Conservation (phyloP, 2,113 vertebrate species). For the Hucho hucho region DNA sequence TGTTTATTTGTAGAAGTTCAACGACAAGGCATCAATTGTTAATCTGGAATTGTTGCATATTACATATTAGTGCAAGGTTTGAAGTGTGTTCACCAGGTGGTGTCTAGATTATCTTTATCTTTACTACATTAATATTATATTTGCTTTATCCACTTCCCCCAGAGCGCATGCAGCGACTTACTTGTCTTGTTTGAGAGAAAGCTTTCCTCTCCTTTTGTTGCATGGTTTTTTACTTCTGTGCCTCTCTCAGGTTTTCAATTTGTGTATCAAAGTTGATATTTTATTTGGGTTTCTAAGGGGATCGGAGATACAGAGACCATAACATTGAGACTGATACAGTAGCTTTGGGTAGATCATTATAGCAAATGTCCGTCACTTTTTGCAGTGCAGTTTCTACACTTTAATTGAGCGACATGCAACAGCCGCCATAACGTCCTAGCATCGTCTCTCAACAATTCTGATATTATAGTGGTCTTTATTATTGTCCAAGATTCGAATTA, state of each 20-base stretch:
- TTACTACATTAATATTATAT: slow-evolving; percentile 21
- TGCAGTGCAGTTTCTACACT: too few relatives aligned
- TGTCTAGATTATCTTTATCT: slow-evolving; percentile 19
- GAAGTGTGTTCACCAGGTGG: slow-evolving; percentile 33
- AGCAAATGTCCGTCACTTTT: too few relatives aligned
- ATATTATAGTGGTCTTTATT: too few relatives aligned
- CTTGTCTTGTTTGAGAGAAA: slow-evolving; percentile 15
- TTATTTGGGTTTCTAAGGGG: background rate
- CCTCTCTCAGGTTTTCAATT: background rate
- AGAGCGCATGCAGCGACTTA: slow-evolving; percentile 12
- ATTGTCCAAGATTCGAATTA: too few relatives aligned
- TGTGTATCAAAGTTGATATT: background rate
- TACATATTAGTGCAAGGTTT: slow-evolving; percentile 6
- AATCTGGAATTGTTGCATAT: slow-evolving; percentile 11
- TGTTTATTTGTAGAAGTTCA: background rate
- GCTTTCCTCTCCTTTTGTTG: background rate
- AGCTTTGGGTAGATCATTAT: too few relatives aligned
- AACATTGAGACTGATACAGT: too few relatives aligned
- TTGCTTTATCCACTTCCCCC: slow-evolving; percentile 12
- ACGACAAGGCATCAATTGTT: slow-evolving; percentile 5
- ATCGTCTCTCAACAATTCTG: too few relatives aligned
- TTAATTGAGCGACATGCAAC: too few relatives aligned
- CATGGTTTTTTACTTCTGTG: background rate
- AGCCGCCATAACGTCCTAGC: too few relatives aligned
- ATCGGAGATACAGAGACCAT: background rate